Evolutionary conservation across 92 coral and sea anemone genomes (phyloP), one percentile per base, ranked within the genome.

Genomic region (Paragorgia papillata): DNA sequence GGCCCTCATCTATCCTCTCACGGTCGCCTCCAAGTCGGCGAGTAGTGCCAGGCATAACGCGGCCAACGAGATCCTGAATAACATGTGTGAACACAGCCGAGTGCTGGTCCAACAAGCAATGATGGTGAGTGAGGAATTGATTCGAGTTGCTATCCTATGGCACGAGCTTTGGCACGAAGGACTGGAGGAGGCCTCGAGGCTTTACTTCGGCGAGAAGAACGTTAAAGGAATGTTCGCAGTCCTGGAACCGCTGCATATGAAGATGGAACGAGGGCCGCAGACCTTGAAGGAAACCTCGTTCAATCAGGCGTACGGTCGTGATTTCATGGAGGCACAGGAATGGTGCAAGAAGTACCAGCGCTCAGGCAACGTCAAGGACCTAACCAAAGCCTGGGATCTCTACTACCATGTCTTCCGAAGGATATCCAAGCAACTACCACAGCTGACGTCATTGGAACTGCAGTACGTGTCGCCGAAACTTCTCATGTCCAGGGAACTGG

Each of bases 181-280:
- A 30, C 87, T 94, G 2, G 98, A 94, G 66, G 98, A 94, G 68
- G 98, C 98, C 1, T 94, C 98, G 4, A 88, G 98, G 28, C 68
- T 94, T 62, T 94, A 94, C 79, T 94, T 94, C 79, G 96, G 97
- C 66, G 98, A 94, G 73, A 96, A 96, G 2, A 94, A 94, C 77
- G 98, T 94, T 18, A 94, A 94, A 64, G 98, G 98, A 15, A 94
- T 94, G 98, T 84, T 94, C 70, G 86, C 91, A 19, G 98, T 88
- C 17, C 75, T 94, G 74, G 97, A 93, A 49, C 97, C 97, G 9
- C 89, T 93, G 14, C 97, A 93, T 48, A 90, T 89, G 69, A 93
- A 91, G 97, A 93, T 93, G 97, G 97, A 93, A 58, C 79, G 96
- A 83, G 97, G 97, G n/a, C 97, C 98, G 1, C 98, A 94, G 84